Evolutionary conservation across 2,797 vertebrate species (phyloP), one percentile per base, ranked within the genome.

Genomic region (Sebastes vulpes): DNA sequence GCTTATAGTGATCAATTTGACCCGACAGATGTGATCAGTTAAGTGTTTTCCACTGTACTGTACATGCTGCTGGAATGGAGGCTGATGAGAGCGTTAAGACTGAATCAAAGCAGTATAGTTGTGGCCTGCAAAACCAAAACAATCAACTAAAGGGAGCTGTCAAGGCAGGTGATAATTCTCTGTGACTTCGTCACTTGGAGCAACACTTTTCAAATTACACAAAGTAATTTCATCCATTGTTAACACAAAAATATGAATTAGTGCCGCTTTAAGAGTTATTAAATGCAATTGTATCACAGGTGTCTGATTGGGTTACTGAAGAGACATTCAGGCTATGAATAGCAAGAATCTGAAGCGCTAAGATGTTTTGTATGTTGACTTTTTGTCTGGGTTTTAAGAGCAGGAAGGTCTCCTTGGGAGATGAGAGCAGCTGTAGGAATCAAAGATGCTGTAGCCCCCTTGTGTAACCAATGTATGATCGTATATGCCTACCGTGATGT

Each of bases 391-490:
- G 59, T 79, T 78, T 69, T 81, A 32, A 69, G 60, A 84, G 81
- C 75, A 76, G 79, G 23, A 71, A 16, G 38, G 69, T 59, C 50
- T 90, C 74, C 72, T 64, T 70, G 65, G 70, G 89, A 86, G 81
- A 79, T 46, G 56, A 88, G 81, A 90, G 80, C 81, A 81, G 64
- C 75, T 82, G 59, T 72, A 89, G 58, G 64, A 87, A 87, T 87
- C 77, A 87, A 86, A 86, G 58, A 81, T 59, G 81, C 70, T 75
- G 32, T 28, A 76, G 59, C 77, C 79, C 67, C 64, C 35, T 58
- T 57, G 75, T 88, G 85, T 89, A 77, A 86, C 82, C 85, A 88
- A 91, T 85, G 82, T 91, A 92, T 85, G 81, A 84, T 68, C 68
- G 72, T 75, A 64, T 84, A 67, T 72, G 58, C 61, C 74, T 61